Evolutionary conservation across 2,797 vertebrate genomes (phyloP), one percentile per base, ranked within the genome.

Genomic region (Gallinago nigripennis): DNA sequence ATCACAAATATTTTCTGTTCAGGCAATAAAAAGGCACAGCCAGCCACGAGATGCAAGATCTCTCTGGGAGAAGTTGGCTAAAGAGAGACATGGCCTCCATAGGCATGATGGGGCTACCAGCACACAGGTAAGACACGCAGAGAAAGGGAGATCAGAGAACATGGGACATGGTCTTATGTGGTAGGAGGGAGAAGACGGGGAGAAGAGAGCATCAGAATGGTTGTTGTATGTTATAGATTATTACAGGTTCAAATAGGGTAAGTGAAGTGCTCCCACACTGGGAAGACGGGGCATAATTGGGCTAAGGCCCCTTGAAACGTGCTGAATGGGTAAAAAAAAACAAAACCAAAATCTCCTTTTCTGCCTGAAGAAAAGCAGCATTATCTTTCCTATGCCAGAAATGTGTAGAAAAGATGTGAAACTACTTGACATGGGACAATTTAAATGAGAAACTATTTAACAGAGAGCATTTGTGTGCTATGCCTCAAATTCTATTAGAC

Each of bases 251-350:
- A 33, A 39, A 60, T 0, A 54, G 21, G 7, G 77, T 56, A 35
- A 89, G 16, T 3, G 45, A 91, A 87, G 39, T 18, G 39, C 23
- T n/a, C 24, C 16, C 28, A 60, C 4, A 33, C 18, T 45, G 31
- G 8, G 2, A 70, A 75, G 45, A 71, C 0, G 0, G 16, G 18
- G 20, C 7, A 30, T 3, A 51, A 63, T 0, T 15, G 12, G 19
- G 15, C n/a, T 50, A 12, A 65, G 46, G 5, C 2, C 5, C 63
- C 14, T 3, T 12, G 21, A 77, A 58, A 24, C 13, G 11, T 8
- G 18, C 16, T 56, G 31, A 28, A 45, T 16, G 4, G 10, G 8
- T 1, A 0, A 2, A 12, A 5, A 8, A 68, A 24, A 16, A 33
- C 12, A 25, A 31, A 39, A 13, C 45, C 4, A 46, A 12, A 23